Evolutionary conservation across 2,797 vertebrate species (phyloP).

Genomic region (Carduelis carduelis): DNA sequence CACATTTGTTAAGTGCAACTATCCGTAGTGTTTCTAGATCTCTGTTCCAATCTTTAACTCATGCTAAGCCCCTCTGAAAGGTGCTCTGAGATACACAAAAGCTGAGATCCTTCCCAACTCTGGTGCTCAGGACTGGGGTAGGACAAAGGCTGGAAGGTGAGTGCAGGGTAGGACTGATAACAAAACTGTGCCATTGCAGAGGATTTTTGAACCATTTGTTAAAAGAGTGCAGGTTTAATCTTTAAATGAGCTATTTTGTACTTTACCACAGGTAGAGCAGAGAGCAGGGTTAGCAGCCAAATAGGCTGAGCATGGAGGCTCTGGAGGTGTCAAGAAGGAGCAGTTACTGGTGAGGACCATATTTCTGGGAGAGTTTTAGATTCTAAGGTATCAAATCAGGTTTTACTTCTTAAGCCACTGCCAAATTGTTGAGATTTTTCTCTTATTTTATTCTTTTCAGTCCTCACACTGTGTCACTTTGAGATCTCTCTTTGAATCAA

Average conservation of each 20-base stretch:
- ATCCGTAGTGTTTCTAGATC: neutral
- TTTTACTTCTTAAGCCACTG: neutral
- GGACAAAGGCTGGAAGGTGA: neutral
- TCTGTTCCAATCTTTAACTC: accelerated
- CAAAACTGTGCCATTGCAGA: accelerated
- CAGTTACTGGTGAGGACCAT: neutral
- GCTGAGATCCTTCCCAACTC: neutral
- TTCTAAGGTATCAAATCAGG: neutral
- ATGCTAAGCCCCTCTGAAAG: neutral
- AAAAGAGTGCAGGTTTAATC: neutral
- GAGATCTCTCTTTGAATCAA: neutral
- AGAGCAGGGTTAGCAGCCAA: neutral
- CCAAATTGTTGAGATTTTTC: neutral
- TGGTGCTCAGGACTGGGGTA: neutral
- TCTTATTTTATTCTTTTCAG: neutral
- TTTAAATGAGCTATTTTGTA: neutral
- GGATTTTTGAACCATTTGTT: neutral
- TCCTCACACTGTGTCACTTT: neutral
- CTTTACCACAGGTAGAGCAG: neutral
- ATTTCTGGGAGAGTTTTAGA: neutral
- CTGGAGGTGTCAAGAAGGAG: neutral
- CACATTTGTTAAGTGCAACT: neutral
- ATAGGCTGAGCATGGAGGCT: neutral
- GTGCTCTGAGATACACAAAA: accelerated
- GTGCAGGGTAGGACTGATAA: neutral